Conservation (phyloP, 2,113 vertebrate species). For the Chaenogobius annularis region DNA sequence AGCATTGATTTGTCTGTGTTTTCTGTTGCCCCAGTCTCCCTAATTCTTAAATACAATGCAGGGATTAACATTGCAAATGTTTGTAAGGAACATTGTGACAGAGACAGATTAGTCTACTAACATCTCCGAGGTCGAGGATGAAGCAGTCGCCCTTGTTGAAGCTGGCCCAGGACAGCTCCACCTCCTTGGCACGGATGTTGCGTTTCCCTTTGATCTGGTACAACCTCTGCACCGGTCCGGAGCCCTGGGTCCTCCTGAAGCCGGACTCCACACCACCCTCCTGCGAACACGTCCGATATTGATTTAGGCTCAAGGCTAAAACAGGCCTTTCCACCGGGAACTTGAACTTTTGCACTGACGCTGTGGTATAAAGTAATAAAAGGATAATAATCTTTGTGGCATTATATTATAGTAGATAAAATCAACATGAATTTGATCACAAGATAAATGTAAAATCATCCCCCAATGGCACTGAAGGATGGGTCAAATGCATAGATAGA, state of each 20-base stretch:
- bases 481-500: no score
- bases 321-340: not conserved
- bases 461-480: no score
- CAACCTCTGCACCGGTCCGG: conserved; percentile 68
- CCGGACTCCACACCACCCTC: conserved; percentile 80
- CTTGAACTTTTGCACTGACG: not conserved
- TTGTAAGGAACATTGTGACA: not conserved
- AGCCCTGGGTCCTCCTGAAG: conserved; percentile 72
- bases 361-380: not conserved
- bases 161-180: conserved; percentile 82
- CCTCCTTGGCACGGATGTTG: conserved; percentile 86
- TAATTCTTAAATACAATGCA: no score
- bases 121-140: conserved; percentile 85
- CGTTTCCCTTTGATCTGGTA: conserved; percentile 92
- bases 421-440: not conserved
- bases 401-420: not conserved
- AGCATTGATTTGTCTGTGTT: no score
- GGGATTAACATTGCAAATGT: no score
- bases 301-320: not conserved
- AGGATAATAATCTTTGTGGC: not conserved
- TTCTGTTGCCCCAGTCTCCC: no score
- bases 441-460: not conserved
- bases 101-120: conserved; percentile 20
- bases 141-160: conserved; percentile 94
- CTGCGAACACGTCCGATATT: conserved; percentile 38